A percentile compares a stretch with the other conserved stretches of the same genome.
phyloP scores from a whole-genome alignment of 2,797 vertebrate genomes.

The Microctenopoma steveboyesi region DNA sequence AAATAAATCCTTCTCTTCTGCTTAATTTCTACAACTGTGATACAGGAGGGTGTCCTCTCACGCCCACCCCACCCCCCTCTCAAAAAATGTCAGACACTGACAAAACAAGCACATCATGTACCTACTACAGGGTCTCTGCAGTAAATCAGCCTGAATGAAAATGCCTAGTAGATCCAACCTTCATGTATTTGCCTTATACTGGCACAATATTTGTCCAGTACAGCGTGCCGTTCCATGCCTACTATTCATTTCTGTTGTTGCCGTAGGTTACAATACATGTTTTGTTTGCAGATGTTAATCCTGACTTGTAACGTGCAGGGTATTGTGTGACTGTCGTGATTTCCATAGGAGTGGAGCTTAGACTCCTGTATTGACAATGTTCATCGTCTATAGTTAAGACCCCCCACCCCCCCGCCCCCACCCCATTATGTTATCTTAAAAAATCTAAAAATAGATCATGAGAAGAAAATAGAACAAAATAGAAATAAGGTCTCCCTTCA shows the following conservation, averaged over 20 bases:
- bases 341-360: slow-evolving; percentile 44
- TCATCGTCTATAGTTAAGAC: slow-evolving; percentile 6
- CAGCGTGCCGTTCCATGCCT: slow-evolving; percentile 81
- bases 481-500: not conserved
- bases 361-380: slow-evolving; percentile 17
- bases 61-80: no score
- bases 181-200: slow-evolving; percentile 96
- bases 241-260: slow-evolving; percentile 77
- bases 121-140: slow-evolving; percentile 69
- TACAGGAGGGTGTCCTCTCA: not conserved
- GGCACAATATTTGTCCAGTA: slow-evolving; percentile 90
- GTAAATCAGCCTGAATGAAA: slow-evolving; percentile 75
- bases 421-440: no score
- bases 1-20: slow-evolving; percentile 33
- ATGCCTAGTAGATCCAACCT: slow-evolving; percentile 88
- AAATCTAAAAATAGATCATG: not conserved
- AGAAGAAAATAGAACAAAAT: not conserved
- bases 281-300: slow-evolving; percentile 62
- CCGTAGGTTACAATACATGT: slow-evolving; percentile 46
- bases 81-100: slow-evolving; percentile 23
- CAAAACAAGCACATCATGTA: slow-evolving; percentile 72
- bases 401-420: not conserved
- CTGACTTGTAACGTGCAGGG: slow-evolving; percentile 63
- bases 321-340: slow-evolving; percentile 66
- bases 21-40: slow-evolving; percentile 31